Evolutionary conservation across 2,797 vertebrate species (phyloP), one percentile per base, ranked within the genome.

Genomic region (Sebastes itinus): DNA sequence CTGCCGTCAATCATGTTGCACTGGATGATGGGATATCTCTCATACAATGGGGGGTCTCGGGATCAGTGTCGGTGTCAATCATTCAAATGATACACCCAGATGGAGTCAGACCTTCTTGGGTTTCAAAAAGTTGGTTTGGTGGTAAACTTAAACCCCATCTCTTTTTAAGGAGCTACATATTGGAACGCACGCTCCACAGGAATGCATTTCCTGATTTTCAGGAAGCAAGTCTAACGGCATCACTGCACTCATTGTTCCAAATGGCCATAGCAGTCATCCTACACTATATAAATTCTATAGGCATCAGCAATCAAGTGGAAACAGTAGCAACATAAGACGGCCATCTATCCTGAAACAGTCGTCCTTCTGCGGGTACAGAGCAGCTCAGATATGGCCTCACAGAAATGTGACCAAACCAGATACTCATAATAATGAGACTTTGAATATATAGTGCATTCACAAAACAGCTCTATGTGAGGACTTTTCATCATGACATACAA

Each of bases 291-390:
- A 77, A 88, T 73, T 63, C 76, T 79, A 73, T 7, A 82, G 74
- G 86, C 85, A 87, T 83, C 81, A 76, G 80, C 81, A 81, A 85
- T 86, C 88, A 89, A 87, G 87, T 91, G 87, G 87, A 92, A 92
- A 87, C 77, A 54, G 82, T 18, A 60, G 85, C 67, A 79, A 75
- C 83, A 77, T 77, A 71, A 90, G 81, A 81, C 33, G 78, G 38
- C 22, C 55, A 63, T 83, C 61, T 27, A 35, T 81, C 73, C 46
- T 72, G 46, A 72, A 69, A 71, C 54, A 55, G 75, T 67, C 67
- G 6, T 77, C 74, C 61, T 74, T 79, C 79, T 80, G 73, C 54
- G 72, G 72, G n/a, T 69, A 10, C 55, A 68, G 12, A 70, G 35
- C 54, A 56, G 58, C 72, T 67, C 27, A 32, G 33, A 63, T 6